Evolutionary conservation across 2,797 vertebrate species (phyloP).

Genomic region (Chromis chromis): DNA sequence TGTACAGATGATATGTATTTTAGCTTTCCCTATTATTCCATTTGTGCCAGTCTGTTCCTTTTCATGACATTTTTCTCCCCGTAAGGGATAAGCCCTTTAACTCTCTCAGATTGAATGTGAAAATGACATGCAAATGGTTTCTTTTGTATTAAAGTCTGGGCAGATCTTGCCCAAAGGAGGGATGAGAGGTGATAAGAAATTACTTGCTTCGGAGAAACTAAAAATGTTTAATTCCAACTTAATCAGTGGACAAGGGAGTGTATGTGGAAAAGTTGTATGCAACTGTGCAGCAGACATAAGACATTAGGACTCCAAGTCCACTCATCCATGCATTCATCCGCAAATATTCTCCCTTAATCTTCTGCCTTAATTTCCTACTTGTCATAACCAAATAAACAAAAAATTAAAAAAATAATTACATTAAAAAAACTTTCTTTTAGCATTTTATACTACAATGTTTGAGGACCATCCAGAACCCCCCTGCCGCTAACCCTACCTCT

Average conservation of each 20-base stretch:
- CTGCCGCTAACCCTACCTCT: not conserved
- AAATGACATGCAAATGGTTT: constrained; percentile 80
- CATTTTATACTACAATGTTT: constrained; percentile 13
- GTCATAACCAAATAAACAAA: constrained; percentile 10
- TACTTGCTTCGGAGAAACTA: constrained; percentile 64
- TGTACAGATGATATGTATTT: constrained; percentile 66
- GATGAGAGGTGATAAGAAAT: constrained; percentile 68
- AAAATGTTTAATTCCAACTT: constrained; percentile 72
- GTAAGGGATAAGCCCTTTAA: constrained; percentile 70
- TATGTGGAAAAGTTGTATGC: constrained; percentile 50
- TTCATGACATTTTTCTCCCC: constrained; percentile 54
- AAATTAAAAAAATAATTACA: not conserved
- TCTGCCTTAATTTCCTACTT: constrained; percentile 10
- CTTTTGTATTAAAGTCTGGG: constrained; percentile 73
- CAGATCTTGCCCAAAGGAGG: constrained; percentile 64
- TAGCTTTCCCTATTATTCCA: constrained; percentile 58
- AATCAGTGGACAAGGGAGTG: constrained; percentile 58
- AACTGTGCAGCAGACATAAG: constrained; percentile 39
- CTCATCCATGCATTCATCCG: constrained; percentile 6
- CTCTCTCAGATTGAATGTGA: constrained; percentile 69
- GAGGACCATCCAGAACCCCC: not conserved
- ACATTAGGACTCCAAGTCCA: constrained; percentile 19
- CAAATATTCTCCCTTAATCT: constrained; percentile 23
- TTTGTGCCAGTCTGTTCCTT: constrained; percentile 57
- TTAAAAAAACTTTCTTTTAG: constrained; percentile 17